Conservation (phyloP, 2,888 invertebrate species). For the Eupithecia centaureata region DNA sequence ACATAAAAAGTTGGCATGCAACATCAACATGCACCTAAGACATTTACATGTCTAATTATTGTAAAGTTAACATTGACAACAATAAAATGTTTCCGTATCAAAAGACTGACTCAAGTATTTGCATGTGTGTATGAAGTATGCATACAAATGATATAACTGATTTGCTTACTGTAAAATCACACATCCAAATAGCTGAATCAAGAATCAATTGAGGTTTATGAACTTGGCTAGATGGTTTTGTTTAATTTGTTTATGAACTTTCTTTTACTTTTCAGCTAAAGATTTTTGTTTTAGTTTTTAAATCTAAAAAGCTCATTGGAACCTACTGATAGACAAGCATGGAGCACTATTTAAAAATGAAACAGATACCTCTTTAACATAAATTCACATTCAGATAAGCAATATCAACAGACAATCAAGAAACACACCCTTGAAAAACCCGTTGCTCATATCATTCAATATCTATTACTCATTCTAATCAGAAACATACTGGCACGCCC, state of each 20-base stretch:
- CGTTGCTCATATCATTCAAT: not conserved
- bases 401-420: not conserved
- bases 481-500: not conserved
- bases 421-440: not conserved
- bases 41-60: constrained; percentile 26
- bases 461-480: not conserved
- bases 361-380: not conserved
- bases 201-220: constrained; percentile 1
- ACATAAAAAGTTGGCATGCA: constrained; percentile 14
- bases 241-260: not conserved
- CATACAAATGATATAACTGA: constrained; percentile 40
- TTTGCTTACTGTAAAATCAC: constrained; percentile 34
- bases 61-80: constrained; percentile 26
- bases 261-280: not conserved
- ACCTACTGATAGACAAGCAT: not conserved
- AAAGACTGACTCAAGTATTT: constrained; percentile 30
- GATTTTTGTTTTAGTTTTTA: too few species aligned
- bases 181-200: constrained; percentile 9
- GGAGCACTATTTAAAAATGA: not conserved
- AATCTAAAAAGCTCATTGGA: not conserved
- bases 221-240: not conserved
- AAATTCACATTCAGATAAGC: not conserved
- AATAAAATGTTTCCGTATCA: constrained; percentile 28
- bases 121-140: constrained; percentile 30
- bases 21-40: constrained; percentile 41